Percentiles rank a stretch among this genome's conserved stretches.
These are phyloP conservation scores for Myripristis jacobus DNA, from an alignment of 2,797 vertebrate species.

Conservation along the genomic window DNA sequence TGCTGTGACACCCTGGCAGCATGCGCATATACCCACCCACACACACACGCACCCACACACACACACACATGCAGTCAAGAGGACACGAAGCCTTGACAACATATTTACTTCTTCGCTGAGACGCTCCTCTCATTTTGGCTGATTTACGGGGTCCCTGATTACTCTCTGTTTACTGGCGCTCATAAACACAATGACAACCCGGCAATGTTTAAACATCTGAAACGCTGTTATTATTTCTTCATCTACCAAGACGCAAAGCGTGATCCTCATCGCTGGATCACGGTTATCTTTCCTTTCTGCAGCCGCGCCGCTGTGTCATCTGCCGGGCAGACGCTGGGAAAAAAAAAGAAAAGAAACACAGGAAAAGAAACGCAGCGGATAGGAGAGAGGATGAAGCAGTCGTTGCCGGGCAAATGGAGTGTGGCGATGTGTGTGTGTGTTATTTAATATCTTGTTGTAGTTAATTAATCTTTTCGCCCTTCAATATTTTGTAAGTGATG, in stretches of 20 bases:
- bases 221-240: slow-evolving; percentile 76
- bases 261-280: slow-evolving; percentile 56
- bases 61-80: slow-evolving; percentile 19
- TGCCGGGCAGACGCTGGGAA: slow-evolving; percentile 66
- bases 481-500: slow-evolving; percentile 58
- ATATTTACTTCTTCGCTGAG: slow-evolving; percentile 71
- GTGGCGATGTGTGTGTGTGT: too few species aligned
- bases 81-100: slow-evolving; percentile 54
- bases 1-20: slow-evolving; percentile 43
- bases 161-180: slow-evolving; percentile 79
- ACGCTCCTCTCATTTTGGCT: slow-evolving; percentile 66
- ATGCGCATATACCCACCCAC: slow-evolving; percentile 23
- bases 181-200: slow-evolving; percentile 79
- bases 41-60: slow-evolving; percentile 23
- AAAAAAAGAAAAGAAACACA: slow-evolving; percentile 38
- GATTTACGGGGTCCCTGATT: slow-evolving; percentile 77
- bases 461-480: slow-evolving; percentile 49
- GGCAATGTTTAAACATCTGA: slow-evolving; percentile 70
- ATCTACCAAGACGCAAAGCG: slow-evolving; percentile 69
- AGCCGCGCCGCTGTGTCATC: slow-evolving; percentile 71
- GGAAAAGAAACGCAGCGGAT: slow-evolving; percentile 27
- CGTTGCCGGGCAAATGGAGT: too few species aligned
- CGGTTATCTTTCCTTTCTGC: slow-evolving; percentile 61
- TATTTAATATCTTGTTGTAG: slow-evolving; percentile 41
- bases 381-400: slow-evolving; percentile 27